phyloP scores from a whole-genome alignment of 2,888 invertebrate genomes.

The Serrognathus titanus region DNA sequence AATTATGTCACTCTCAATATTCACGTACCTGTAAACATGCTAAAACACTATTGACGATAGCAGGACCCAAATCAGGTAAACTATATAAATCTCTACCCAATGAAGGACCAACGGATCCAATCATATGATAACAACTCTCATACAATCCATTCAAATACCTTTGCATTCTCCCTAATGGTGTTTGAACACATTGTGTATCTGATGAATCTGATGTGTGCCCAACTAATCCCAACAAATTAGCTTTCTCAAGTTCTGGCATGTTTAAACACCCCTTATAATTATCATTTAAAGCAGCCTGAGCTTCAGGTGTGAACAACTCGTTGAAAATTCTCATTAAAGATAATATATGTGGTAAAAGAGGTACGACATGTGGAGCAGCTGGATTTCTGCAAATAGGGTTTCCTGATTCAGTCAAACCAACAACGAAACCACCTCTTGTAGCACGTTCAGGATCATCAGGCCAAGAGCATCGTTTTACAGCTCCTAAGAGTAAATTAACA shows the following conservation, averaged over 20 bases:
- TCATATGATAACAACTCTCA: slow-evolving; percentile 77
- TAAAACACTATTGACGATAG: slow-evolving; percentile 69
- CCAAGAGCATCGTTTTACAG: slow-evolving; percentile 86
- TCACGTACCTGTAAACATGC: slow-evolving; percentile 59
- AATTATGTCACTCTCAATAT: no score
- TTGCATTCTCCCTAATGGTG: slow-evolving; percentile 79
- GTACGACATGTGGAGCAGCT: slow-evolving; percentile 77
- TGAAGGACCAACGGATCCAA: slow-evolving; percentile 73
- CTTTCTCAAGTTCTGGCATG: slow-evolving; percentile 73
- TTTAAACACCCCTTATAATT: slow-evolving; percentile 68
- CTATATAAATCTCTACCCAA: slow-evolving; percentile 86
- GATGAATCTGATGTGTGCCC: slow-evolving; percentile 40
- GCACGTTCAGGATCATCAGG: slow-evolving; percentile 85
- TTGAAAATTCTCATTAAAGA: slow-evolving; percentile 77
- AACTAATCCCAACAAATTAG: slow-evolving; percentile 67
- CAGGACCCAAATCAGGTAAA: slow-evolving; percentile 69
- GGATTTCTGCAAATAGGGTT: slow-evolving; percentile 84
- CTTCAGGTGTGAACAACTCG: slow-evolving; percentile 70
- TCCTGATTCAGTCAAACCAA: slow-evolving; percentile 69
- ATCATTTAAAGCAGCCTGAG: slow-evolving; percentile 60
- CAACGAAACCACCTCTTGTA: slow-evolving; percentile 79
- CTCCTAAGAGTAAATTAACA: slow-evolving; percentile 73
- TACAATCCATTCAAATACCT: slow-evolving; percentile 73
- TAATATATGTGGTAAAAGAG: slow-evolving; percentile 75
- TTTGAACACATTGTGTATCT: slow-evolving; percentile 46